These are phyloP conservation scores for Heterohyrax brucei DNA, from an alignment of 2,797 vertebrate species.

Conservation along the genomic window DNA sequence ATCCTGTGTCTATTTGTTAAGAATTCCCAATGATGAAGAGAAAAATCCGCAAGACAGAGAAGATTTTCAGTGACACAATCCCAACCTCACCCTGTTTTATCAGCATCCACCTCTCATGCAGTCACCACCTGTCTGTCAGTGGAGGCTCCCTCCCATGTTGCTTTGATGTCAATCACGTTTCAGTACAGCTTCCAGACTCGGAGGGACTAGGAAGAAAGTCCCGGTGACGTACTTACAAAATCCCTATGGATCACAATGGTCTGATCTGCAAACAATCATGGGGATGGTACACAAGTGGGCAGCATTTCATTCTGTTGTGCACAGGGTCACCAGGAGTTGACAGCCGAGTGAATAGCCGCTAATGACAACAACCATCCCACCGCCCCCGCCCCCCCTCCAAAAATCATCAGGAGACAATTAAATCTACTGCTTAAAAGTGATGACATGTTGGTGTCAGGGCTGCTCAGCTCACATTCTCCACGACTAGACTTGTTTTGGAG, in stretches of 20 bases:
- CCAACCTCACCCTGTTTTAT: neutral
- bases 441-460: neutral
- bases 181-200: neutral
- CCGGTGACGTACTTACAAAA: neutral
- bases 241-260: neutral
- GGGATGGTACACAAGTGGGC: too few relatives aligned
- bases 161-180: neutral
- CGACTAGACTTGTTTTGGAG: neutral
- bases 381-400: neutral
- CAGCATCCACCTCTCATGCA: neutral
- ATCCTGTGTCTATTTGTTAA: neutral
- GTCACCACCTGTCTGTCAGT: too few relatives aligned
- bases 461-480: rapidly evolving
- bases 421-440: neutral
- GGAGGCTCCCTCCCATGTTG: neutral
- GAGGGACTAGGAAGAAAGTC: neutral
- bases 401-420: neutral
- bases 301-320: neutral
- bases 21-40: neutral
- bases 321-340: neutral
- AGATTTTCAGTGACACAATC: neutral
- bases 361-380: neutral
- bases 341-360: neutral
- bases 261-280: too few relatives aligned
- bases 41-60: neutral